Base-by-base conservation (phyloP, 2,888 invertebrate species). In the Baccha elongata region DNA sequence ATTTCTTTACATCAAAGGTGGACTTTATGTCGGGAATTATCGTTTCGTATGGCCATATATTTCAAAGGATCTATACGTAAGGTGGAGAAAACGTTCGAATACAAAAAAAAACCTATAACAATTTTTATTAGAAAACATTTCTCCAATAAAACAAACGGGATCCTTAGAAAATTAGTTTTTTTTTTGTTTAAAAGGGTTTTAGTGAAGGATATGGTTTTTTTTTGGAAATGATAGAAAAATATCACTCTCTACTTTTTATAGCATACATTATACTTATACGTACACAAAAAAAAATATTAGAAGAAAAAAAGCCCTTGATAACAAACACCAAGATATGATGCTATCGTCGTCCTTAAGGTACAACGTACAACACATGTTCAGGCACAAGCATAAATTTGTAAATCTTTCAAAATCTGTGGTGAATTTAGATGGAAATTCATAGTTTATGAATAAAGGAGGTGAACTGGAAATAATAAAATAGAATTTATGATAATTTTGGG, bases 1-100 rank as follows among this genome's bases (percentile, higher is more conserved):
- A 68, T 83, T 83, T 83, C 78, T 78, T 83, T 44, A 29, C 76
- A 73, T 73, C 83, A 83, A 83, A 83, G 83, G 83, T 83, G 83
- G 83, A 78, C 83, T 83, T 78, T 78, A 69, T 83, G 72, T 78
- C 17, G 72, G 55, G 44, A 73, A 83, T 83, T 83, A 83, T 83
- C 83, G 68, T 78, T 78, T 64, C 68, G 23, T 64, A 73, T 55
- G 68, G 68, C 44, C 67, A 44, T 80, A 78, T 73, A 83, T 83
- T 78, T 53, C 32, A 37, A 72, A 55, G 83, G 78, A 72, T 83
- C 42, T 64, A 10, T 46, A n/a, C n/a, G 11, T 6, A 13, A 10
- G 15, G 19, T 17, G 11, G n/a, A n/a, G 32, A 17, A 7, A 8
- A 23, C 35, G 37, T 35, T 40, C 17, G 6, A 6, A 26, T 6